Conservation (phyloP, 2,888 invertebrate species). For the Agrilus biguttatus region DNA sequence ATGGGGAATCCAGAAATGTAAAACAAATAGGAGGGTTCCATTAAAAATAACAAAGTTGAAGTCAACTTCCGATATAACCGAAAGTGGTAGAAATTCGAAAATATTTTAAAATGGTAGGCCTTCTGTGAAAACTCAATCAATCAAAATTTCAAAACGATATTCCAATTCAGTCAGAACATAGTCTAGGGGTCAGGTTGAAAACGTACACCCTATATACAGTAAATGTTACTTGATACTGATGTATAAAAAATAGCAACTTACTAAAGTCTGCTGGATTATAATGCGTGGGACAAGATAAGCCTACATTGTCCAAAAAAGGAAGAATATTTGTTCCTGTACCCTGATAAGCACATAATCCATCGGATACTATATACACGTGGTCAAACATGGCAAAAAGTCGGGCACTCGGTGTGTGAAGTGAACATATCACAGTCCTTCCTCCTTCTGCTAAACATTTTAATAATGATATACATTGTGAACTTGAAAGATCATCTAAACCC, state of each 20-base stretch:
- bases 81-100: too few species aligned
- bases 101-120: too few species aligned
- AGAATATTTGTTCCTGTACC: constrained; percentile 67
- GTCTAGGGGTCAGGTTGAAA: too few species aligned
- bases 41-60: too few species aligned
- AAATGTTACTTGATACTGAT: too few species aligned
- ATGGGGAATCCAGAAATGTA: too few species aligned
- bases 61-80: too few species aligned
- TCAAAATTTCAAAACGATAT: too few species aligned
- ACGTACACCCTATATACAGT: too few species aligned
- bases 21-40: too few species aligned
- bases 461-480: constrained; percentile 74
- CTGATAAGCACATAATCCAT: constrained; percentile 82
- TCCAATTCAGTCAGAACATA: too few species aligned
- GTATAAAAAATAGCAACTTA: constrained; percentile 31
- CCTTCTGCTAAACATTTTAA: constrained; percentile 71
- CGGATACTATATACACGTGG: constrained; percentile 77
- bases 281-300: constrained; percentile 74
- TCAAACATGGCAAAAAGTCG: constrained; percentile 83
- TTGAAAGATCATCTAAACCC: constrained; percentile 82
- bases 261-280: constrained; percentile 96
- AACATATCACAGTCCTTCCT: constrained; percentile 85
- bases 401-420: constrained; percentile 93
- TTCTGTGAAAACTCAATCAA: too few species aligned
- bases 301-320: constrained; percentile 63